Evolutionary conservation across 2,797 vertebrate genomes (phyloP), one percentile per base, ranked within the genome.

Genomic region (Austrolebias charrua): DNA sequence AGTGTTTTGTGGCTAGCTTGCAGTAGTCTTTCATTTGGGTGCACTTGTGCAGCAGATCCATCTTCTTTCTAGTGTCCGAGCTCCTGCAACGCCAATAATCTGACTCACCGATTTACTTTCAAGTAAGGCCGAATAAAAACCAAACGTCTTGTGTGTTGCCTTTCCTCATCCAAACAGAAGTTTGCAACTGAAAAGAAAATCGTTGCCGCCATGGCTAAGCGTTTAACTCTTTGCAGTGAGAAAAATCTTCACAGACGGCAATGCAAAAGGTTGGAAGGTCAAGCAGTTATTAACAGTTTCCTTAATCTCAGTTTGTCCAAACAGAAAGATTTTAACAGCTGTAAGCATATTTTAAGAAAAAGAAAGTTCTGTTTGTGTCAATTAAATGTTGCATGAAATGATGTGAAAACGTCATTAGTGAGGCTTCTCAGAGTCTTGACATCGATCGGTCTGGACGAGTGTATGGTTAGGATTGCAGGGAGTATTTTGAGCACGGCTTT

Each of bases 401-500:
- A 2, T 63, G 18, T 3, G 14, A 13, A 18, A 43, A 42, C 24
- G 16, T 18, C 7, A 42, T 43, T 19, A 14, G 18, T 24, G n/a
- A 11, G 24, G 19, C 54, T 55, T 60, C 43, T 44, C 11, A 28
- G 40, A 55, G 31, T 28, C 18, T n/a, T 56, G 64, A 57, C 51
- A 56, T 68, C 4, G 43, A 56, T 68, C 4, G 43, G 49, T 59
- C 54, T 59, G 55, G 55, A 43, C 46, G 58, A 65, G 40, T 13
- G 43, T 59, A 44, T 49, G 8, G 48, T 71, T 72, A 44, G 28
- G 62, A 66, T 70, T 62, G 42, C 66, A 69, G 59, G 15, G 61
- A 73, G 66, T 76, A 77, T 76, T 83, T 78, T 24, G 44, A 76
- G 61, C 69, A 60, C 64, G 51, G 64, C 65, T 62, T 61, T 66